A percentile compares a stretch with the other conserved stretches of the same genome.
Evolutionary conservation across 2,113 vertebrate species (phyloP).

Genomic region (Mastomys coucha): DNA sequence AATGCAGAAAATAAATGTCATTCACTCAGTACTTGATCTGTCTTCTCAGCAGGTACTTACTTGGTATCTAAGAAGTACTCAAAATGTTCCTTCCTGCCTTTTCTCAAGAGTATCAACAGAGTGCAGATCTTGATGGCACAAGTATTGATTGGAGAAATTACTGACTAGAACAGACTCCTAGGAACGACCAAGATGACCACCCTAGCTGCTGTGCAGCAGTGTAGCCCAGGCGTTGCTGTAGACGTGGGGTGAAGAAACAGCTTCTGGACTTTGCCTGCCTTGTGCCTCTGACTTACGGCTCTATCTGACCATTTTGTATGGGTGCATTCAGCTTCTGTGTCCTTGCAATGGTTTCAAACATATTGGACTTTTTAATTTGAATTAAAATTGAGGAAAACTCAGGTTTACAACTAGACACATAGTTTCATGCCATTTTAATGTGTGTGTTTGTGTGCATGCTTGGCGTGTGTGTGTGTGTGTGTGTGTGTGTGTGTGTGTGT

Average conservation of each 20-base stretch:
- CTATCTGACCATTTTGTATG: neutral
- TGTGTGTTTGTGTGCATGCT: neutral
- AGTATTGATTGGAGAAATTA: neutral
- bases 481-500: neutral
- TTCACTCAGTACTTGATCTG: neutral
- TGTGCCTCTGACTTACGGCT: neutral
- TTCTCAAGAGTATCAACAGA: neutral
- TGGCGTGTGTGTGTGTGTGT: no score
- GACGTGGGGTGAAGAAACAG: neutral
- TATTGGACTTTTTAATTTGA: neutral
- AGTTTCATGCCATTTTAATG: neutral
- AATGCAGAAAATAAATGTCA: conserved; percentile 4
- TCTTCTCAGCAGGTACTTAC: conserved; percentile 14
- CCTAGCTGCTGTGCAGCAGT: neutral
- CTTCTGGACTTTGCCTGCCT: neutral
- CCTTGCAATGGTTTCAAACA: neutral
- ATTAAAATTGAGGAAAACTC: neutral
- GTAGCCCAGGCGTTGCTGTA: neutral
- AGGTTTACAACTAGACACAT: neutral
- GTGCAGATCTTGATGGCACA: neutral
- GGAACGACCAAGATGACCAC: neutral
- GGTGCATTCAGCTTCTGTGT: neutral
- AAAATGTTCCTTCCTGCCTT: neutral
- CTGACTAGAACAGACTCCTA: neutral
- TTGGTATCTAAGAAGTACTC: neutral